Conservation (phyloP, 2,113 vertebrate genomes). For the Varanus salvator region DNA sequence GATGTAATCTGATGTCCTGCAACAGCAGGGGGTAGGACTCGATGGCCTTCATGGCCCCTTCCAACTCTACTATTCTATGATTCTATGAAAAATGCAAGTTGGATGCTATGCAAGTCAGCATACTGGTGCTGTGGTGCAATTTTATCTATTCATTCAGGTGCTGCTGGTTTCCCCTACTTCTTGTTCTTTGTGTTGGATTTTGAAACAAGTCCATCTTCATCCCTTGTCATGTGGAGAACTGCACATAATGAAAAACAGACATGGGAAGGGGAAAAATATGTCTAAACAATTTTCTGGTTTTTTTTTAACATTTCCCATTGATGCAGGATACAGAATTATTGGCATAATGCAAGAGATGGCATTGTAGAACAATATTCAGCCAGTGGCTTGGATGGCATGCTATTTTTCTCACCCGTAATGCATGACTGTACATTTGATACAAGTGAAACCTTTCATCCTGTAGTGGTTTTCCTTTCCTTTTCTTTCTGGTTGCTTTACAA, state of each 20-base stretch:
- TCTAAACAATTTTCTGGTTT: too few species aligned
- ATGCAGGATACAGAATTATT: conserved; percentile 47
- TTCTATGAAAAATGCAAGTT: background rate
- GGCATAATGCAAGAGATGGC: conserved; percentile 22
- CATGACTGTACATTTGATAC: conserved; percentile 60
- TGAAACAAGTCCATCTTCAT: conserved; percentile 23
- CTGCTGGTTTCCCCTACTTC: conserved; percentile 41
- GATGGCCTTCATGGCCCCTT: too few species aligned
- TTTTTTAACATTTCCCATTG: conserved; percentile 50
- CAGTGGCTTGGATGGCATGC: conserved; percentile 40
- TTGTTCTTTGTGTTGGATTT: background rate
- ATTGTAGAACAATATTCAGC: conserved; percentile 54
- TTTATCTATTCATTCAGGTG: conserved; percentile 33
- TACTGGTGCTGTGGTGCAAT: conserved; percentile 33
- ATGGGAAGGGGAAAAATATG: background rate
- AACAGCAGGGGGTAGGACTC: too few species aligned
- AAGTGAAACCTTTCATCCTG: conserved; percentile 51
- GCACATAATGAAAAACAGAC: conserved; percentile 34
- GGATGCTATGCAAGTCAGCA: background rate
- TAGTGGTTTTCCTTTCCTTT: conserved; percentile 22
- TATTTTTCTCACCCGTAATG: conserved; percentile 11
- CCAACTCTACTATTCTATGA: too few species aligned
- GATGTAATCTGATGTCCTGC: too few species aligned
- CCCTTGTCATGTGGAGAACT: conserved; percentile 17
- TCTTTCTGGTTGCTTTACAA: conserved; percentile 66